phyloP scores from a whole-genome alignment of 92 coral and sea anemone genomes.

The Phenganax subtilis region DNA sequence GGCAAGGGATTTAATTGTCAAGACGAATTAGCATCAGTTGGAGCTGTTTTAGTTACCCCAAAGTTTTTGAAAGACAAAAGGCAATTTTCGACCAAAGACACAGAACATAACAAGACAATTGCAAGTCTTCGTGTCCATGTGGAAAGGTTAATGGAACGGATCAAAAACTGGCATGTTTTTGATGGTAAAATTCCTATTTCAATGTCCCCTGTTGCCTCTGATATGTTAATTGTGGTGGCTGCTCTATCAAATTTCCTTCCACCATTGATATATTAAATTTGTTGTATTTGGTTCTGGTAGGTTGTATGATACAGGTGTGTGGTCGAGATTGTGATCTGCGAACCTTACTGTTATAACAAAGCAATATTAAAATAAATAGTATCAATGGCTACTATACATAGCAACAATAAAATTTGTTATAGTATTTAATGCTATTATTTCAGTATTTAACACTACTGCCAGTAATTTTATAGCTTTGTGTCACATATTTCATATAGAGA shows the following conservation, averaged over 20 bases:
- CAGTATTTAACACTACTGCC: no score
- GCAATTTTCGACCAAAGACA: slow-evolving; percentile 52
- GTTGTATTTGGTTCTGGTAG: neutral
- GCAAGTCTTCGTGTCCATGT: slow-evolving; percentile 58
- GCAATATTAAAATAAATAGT: neutral
- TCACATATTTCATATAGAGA: neutral
- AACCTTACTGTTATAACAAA: neutral
- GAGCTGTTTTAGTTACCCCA: slow-evolving; percentile 46
- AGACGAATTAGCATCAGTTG: slow-evolving; percentile 53
- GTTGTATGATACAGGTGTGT: neutral
- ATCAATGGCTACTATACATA: neutral
- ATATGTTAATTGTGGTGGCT: slow-evolving; percentile 48
- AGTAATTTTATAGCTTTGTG: neutral
- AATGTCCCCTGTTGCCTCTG: slow-evolving; percentile 47
- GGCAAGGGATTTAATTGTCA: slow-evolving; percentile 52
- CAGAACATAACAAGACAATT: slow-evolving; percentile 56
- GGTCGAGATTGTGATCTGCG: neutral
- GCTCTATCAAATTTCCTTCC: slow-evolving; percentile 54
- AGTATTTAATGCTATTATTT: neutral
- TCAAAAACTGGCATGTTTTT: slow-evolving; percentile 56
- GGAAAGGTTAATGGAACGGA: slow-evolving; percentile 52
- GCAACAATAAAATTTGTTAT: neutral
- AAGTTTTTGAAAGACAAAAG: slow-evolving; percentile 23
- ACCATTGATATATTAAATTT: slow-evolving; percentile 46
- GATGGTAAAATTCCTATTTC: slow-evolving; percentile 46